Base-by-base conservation (phyloP, 2,888 invertebrate species). In the Drosophila bunnanda region DNA sequence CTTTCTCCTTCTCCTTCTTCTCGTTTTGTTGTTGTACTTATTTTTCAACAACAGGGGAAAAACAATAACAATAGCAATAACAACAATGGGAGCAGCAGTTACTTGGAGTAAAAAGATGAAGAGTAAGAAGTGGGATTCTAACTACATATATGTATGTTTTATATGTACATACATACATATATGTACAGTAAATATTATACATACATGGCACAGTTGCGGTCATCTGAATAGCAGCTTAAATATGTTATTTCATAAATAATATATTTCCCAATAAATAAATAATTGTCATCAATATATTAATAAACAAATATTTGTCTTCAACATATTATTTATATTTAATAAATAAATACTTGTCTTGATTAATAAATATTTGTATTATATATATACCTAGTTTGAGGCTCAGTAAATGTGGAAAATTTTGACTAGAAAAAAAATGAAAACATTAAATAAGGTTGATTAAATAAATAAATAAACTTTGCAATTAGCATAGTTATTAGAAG, bases 51-150 rank as follows among this genome's bases (percentile, higher is more conserved):
- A 43, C 15, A 57, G 25, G 44, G 34, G 28, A 22, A 46, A 59
- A 46, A 60, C 44, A 59, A 22, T 46, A 58, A 58, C 28, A 61
- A 36, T 13, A 44, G 4, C 44, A 44, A 44, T 9, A 61, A 22
- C 44, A 58, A 30, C 41, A 58, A 44, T 22, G 44, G 13, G 44
- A 58, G 46, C 48, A 62, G 62, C 48, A 50, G 48, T 62, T 62
- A 48, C 32, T 64, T 48, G 38, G 32, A 61, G 46, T 61, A 8
- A 17, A 28, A 46, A 60, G 34, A 62, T 43, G 32, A 50, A 34
- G 48, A 34, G 28, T 12, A 50, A 50, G 17, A 58, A 57, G 32
- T 25, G 62, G 36, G 38, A 36, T 22, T 60, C 30, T 60, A 56
- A 54, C n/a, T 32, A 55, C 32, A 28, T 32, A 41, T 22, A 41